Evolutionary conservation across 92 coral and sea anemone species (phyloP), one percentile per base, ranked within the genome.

Genomic region (Paramuricea clavata): DNA sequence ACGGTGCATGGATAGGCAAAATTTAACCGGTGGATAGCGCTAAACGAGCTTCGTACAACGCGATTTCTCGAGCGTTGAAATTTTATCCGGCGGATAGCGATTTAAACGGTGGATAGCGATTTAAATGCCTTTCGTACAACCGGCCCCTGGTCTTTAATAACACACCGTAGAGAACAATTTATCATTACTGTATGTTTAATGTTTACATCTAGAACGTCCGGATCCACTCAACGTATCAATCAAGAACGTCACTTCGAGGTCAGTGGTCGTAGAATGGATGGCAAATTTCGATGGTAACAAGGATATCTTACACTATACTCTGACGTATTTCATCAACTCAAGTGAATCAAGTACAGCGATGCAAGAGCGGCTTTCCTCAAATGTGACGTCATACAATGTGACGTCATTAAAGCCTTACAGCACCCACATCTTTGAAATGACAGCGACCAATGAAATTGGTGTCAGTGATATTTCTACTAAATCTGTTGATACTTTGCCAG

Each of bases 391-490:
- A 26, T 32, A 74, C 42, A 42, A 60, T 12, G 85, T 91, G 15
- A 43, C 74, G 16, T 36, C 49, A 28, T 84, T 93, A 30, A 81
- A 44, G 49, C 91, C 93, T 5, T 89, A 90, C 49, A 90, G 89
- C 17, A 50, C 16, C 35, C 90, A 93, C 61, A 57, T 16, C 30
- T 76, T 93, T 31, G 49, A 21, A 15, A 77, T 82, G 16, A 81
- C 93, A 36, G 95, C 95, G 17, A 88, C 76, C 17, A 93, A 93
- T 79, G 61, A 76, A 6, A 75, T 90, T 23, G 95, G 95, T 27
- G 62, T 83, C 22, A 92, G 95, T 56, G 47, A 39, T 39, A 57
- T 72, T 25, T 79, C 87, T 2, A 72, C 57, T 60, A 49, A 6
- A 2, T 17, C 56, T 9, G 72, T 15, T 19, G 79, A 74, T 3